These are phyloP conservation scores for Polietes domitor DNA, from an alignment of 2,888 invertebrate species.

Conservation along the genomic window DNA sequence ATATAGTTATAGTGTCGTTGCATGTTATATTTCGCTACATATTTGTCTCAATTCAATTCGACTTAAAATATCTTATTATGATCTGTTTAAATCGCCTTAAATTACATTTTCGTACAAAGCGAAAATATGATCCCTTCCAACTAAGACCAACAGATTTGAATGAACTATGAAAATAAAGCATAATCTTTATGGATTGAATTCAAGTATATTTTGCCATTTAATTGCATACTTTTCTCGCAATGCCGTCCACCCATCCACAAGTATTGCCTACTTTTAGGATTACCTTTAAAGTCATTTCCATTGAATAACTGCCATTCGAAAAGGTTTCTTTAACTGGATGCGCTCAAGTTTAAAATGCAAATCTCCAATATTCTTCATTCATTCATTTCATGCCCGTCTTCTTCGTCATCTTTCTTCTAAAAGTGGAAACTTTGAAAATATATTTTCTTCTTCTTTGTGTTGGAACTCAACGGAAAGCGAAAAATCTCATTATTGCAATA, in stretches of 20 bases:
- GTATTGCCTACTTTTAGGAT: conserved; percentile 1
- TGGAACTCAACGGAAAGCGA: background rate
- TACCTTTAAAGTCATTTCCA: background rate
- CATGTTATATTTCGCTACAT: too few species aligned
- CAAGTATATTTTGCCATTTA: background rate
- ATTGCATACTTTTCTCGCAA: background rate
- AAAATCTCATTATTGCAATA: conserved; percentile 33
- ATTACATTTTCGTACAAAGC: too few species aligned
- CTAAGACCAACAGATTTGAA: too few species aligned
- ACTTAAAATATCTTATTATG: too few species aligned
- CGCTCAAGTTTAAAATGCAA: background rate
- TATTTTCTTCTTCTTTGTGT: conserved; percentile 1
- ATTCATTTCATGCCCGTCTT: background rate
- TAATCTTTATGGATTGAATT: too few species aligned
- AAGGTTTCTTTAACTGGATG: background rate
- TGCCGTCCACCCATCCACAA: background rate
- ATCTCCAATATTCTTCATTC: background rate
- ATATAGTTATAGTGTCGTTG: too few species aligned
- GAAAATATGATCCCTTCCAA: too few species aligned
- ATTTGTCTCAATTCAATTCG: too few species aligned
- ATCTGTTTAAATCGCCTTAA: too few species aligned
- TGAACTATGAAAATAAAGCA: too few species aligned
- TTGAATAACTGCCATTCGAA: background rate
- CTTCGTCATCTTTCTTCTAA: background rate
- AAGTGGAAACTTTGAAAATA: background rate